These are phyloP conservation scores for Pterocles burchelli DNA, from an alignment of 2,113 vertebrate genomes.

Conservation along the genomic window DNA sequence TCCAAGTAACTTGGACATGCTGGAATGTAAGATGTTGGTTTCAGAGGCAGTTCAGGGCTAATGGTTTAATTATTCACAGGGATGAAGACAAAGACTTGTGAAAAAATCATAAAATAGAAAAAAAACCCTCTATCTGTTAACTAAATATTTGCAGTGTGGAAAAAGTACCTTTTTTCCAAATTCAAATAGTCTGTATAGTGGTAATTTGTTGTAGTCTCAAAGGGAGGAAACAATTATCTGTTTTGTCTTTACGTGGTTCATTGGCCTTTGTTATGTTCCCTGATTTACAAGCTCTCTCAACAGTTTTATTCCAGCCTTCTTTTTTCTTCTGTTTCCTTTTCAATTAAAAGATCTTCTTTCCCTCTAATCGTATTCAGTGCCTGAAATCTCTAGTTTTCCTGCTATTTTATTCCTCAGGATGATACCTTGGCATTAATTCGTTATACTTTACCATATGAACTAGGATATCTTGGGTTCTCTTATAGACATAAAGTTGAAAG, in stretches of 20 bases:
- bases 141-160: neutral
- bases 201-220: neutral
- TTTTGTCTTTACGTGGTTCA: neutral
- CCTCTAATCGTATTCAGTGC: neutral
- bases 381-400: neutral
- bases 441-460: neutral
- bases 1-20: neutral
- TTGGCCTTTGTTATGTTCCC: neutral
- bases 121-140: fast-evolving
- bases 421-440: neutral
- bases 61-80: neutral
- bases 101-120: neutral
- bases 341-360: neutral
- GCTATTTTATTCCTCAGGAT: neutral
- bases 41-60: neutral
- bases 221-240: neutral
- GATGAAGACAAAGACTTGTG: neutral
- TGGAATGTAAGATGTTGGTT: neutral
- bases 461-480: neutral
- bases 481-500: neutral
- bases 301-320: neutral
- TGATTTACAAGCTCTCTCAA: neutral
- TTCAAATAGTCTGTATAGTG: neutral
- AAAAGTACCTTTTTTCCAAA: neutral
- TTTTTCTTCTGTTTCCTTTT: neutral